Evolutionary conservation across 2,113 vertebrate genomes (phyloP), one percentile per base, ranked within the genome.

Genomic region (Aptenodytes patagonicus): DNA sequence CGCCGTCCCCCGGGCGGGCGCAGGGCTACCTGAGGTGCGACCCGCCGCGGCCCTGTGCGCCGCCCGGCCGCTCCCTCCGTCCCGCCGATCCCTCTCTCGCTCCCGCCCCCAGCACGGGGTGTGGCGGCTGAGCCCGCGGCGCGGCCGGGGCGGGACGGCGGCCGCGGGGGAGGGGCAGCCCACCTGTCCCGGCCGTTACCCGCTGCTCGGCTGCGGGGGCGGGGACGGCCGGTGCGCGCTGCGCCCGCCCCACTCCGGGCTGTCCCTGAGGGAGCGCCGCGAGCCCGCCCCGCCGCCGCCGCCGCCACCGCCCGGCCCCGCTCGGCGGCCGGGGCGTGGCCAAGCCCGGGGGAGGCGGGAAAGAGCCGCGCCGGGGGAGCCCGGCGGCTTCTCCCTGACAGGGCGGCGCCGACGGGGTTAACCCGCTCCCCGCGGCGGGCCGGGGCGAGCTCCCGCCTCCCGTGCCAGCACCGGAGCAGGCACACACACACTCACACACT

Each of bases 391-490:
- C 54, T 88, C 38, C 64, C 29, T 44, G 36, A 6, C 42, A 60
- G 36, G 61, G 68, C 69, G 89, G 95, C 55, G 40, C 80, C 34
- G 84, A 91, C 18, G 22, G 92, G 90, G 93, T 94, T 92, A 94
- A 90, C 58, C 40, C 87, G 52, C 61, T 90, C 62, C 62, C 93
- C 69, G 69, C 70, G 57, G 93, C 64, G 81, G 93, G 31, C 84
- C 83, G 84, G 84, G 93, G 51, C 68, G 29, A 68, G 81, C 82
- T 28, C 86, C 93, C 92, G 89, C 95, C 87, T 84, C 83, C 55
- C 91, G 73, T 31, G 36, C 46, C 87, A 21, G 73, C 69, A 73
- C 44, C 65, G 77, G 62, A 81, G 90, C 93, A 20, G 64, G 1
- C 44, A 13, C 66, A 34, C 38, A 20, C 61, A 15, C 75, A 21